phyloP scores from a whole-genome alignment of 2,797 vertebrate genomes.

The Helicolenus hilgendorfi region DNA sequence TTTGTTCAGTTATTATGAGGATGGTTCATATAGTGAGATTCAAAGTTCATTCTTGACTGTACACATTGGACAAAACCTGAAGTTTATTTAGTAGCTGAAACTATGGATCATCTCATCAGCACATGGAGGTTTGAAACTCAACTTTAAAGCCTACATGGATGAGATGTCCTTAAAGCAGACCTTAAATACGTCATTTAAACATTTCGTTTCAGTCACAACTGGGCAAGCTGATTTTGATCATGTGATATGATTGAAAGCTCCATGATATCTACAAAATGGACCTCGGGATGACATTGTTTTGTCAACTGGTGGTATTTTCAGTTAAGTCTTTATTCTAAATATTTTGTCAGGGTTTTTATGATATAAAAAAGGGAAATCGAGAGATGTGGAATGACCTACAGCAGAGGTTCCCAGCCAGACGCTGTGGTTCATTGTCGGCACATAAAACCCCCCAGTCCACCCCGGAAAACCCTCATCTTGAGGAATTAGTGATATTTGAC shows the following conservation, averaged over 20 bases:
- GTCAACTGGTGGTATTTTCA: neutral
- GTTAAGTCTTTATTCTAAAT: neutral
- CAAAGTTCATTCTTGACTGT: neutral
- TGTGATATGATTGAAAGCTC: neutral
- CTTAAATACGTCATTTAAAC: neutral
- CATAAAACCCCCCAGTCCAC: neutral
- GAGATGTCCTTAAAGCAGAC: neutral
- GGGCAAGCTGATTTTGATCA: neutral
- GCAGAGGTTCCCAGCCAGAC: neutral
- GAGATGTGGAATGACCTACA: neutral
- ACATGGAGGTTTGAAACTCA: neutral
- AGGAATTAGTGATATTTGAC: neutral
- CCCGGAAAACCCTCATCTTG: neutral
- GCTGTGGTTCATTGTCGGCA: neutral
- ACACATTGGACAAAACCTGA: neutral
- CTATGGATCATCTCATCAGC: neutral
- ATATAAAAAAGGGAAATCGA: neutral
- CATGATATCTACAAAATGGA: neutral
- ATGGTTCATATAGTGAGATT: neutral
- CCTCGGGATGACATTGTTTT: too few species aligned
- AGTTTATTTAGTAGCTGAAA: neutral
- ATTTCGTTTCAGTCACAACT: neutral
- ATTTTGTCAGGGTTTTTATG: neutral
- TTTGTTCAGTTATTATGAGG: neutral
- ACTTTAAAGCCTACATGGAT: neutral